Conservation (phyloP, 2,797 vertebrate genomes). For the Tarsius wallacei region DNA sequence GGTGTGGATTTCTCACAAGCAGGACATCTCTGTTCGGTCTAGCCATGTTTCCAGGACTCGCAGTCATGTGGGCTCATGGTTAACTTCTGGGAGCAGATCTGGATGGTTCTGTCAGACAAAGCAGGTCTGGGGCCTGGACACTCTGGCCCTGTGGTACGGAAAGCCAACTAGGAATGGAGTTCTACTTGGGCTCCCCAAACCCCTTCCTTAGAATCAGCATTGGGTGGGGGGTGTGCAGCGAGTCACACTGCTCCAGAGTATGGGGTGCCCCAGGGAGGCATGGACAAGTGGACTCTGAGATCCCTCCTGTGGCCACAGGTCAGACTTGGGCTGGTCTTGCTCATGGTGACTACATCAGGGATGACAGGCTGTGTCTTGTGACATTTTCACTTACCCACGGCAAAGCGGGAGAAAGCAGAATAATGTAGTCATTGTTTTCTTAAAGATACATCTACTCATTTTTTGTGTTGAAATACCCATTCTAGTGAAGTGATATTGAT, state of each 20-base stretch:
- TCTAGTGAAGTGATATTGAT: not conserved
- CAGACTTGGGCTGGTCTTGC: not conserved
- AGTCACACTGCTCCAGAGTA: accelerated
- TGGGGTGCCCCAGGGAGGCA: accelerated
- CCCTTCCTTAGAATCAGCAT: accelerated
- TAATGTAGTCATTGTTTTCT: accelerated
- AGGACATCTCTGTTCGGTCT: accelerated
- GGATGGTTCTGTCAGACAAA: accelerated
- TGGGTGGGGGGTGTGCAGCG: accelerated
- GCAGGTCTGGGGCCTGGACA: accelerated
- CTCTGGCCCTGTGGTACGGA: not conserved
- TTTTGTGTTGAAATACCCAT: not conserved
- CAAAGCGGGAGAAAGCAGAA: not conserved
- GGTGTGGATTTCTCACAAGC: accelerated
- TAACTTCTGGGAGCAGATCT: not conserved
- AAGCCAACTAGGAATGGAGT: accelerated
- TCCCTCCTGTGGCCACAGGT: accelerated
- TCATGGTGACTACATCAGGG: accelerated
- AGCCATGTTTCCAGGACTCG: accelerated
- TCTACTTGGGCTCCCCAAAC: accelerated
- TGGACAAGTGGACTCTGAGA: not conserved
- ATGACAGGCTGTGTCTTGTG: not conserved
- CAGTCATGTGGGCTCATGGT: accelerated
- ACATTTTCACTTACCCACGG: not conserved
- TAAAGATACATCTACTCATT: not conserved